Conservation (phyloP, 2,113 vertebrate species). For the Gnathonemus echidnorhynchus region DNA sequence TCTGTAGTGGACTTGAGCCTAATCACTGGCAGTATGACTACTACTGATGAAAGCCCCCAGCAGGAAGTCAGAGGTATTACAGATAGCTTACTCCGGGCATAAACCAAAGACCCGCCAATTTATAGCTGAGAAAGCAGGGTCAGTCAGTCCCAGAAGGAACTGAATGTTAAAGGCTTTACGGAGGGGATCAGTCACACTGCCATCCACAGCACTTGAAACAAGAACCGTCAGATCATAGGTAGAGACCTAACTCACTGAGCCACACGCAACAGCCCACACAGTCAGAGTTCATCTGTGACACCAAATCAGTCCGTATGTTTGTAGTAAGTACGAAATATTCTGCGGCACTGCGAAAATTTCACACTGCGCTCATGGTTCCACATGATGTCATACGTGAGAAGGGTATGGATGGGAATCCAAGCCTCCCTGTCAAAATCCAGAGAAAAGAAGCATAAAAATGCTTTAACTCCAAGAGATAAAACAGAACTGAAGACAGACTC, state of each 20-base stretch:
- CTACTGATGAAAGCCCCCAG: neutral
- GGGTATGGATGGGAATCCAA: neutral
- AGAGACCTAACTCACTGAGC: neutral
- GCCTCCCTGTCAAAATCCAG: neutral
- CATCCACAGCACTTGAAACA: neutral
- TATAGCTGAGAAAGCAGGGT: neutral
- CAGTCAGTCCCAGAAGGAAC: neutral
- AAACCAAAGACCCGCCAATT: neutral
- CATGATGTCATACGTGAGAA: neutral
- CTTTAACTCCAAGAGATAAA: neutral
- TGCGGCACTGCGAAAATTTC: neutral
- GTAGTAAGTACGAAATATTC: neutral
- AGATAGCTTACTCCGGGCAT: neutral
- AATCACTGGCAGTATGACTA: neutral
- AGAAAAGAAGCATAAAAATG: neutral
- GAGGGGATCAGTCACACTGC: neutral
- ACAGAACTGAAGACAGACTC: neutral
- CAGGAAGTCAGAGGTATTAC: neutral
- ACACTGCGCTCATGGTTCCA: neutral
- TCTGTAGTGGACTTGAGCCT: too few relatives aligned
- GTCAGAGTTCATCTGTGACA: neutral
- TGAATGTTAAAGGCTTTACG: neutral
- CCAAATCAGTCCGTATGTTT: neutral
- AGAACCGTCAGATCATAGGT: neutral
- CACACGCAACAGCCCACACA: neutral